phyloP scores from a whole-genome alignment of 2,888 invertebrate genomes.

The Protophormia terraenovae region DNA sequence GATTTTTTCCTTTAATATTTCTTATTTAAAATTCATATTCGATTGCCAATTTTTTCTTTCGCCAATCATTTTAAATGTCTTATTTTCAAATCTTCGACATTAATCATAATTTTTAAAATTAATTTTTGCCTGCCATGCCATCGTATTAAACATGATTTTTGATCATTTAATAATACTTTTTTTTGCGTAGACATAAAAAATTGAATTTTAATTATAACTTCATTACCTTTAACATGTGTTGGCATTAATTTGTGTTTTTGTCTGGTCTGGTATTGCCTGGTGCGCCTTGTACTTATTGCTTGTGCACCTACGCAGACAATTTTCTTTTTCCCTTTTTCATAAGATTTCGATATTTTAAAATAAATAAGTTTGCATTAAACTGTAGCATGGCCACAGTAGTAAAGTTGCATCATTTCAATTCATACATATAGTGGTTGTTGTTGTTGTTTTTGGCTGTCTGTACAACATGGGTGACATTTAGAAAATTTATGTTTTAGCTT shows the following conservation, averaged over 20 bases:
- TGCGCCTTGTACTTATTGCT: slow-evolving; percentile 30
- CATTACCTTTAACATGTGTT: slow-evolving; percentile 65
- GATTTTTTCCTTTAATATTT: neutral
- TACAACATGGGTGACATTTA: slow-evolving; percentile 64
- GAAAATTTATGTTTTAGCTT: slow-evolving; percentile 66
- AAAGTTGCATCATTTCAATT: slow-evolving; percentile 43
- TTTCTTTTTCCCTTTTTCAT: slow-evolving; percentile 5
- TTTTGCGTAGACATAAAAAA: slow-evolving; percentile 52
- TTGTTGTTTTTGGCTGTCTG: slow-evolving; percentile 31
- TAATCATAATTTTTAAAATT: slow-evolving; percentile 52
- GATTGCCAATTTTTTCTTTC: slow-evolving; percentile 42
- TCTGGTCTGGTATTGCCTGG: slow-evolving; percentile 27
- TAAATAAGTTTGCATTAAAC: neutral
- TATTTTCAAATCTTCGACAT: slow-evolving; percentile 28
- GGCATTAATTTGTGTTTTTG: slow-evolving; percentile 46
- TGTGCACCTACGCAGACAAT: slow-evolving; percentile 58
- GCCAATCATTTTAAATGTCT: slow-evolving; percentile 42
- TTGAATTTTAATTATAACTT: slow-evolving; percentile 69
- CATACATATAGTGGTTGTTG: neutral
- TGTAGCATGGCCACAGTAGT: neutral
- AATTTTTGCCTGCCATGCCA: slow-evolving; percentile 19
- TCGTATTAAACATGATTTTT: slow-evolving; percentile 35
- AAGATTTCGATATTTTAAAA: neutral
- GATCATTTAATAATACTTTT: slow-evolving; percentile 42
- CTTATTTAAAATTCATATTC: slow-evolving; percentile 1